These are phyloP conservation scores for Alviniconcha marisindica DNA, from an alignment of 1,140 invertebrate species.

Conservation along the genomic window DNA sequence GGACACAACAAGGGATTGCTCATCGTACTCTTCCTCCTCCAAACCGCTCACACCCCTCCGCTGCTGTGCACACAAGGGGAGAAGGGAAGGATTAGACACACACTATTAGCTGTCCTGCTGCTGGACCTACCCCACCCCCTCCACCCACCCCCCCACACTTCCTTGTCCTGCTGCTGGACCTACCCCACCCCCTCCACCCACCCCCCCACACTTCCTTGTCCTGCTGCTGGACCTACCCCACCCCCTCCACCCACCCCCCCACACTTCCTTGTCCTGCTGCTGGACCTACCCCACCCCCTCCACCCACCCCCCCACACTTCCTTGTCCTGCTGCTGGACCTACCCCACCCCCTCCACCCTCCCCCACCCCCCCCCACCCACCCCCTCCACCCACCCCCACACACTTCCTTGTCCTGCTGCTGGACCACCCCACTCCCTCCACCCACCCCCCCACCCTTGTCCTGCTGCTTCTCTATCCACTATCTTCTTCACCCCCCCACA, in stretches of 20 bases:
- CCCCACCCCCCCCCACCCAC: neutral
- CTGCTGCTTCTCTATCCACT: neutral
- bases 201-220: too few species aligned
- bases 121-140: too few species aligned
- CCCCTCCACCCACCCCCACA: neutral
- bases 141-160: too few species aligned
- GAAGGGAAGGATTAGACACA: neutral
- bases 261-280: neutral
- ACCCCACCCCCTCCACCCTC: too few species aligned
- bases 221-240: neutral
- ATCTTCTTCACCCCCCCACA: neutral
- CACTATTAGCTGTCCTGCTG: neutral
- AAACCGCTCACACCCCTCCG: neutral
- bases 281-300: neutral
- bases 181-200: too few species aligned
- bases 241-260: neutral
- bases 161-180: too few species aligned
- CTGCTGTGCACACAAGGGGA: neutral
- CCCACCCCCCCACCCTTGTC: neutral
- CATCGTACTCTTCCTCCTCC: neutral
- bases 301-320: neutral
- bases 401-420: neutral
- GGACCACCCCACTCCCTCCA: neutral
- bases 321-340: neutral
- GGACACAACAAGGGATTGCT: conserved; percentile 27